These are phyloP conservation scores for Adelognathus sp. DNA, from an alignment of 2,888 invertebrate genomes.

Conservation along the genomic window DNA sequence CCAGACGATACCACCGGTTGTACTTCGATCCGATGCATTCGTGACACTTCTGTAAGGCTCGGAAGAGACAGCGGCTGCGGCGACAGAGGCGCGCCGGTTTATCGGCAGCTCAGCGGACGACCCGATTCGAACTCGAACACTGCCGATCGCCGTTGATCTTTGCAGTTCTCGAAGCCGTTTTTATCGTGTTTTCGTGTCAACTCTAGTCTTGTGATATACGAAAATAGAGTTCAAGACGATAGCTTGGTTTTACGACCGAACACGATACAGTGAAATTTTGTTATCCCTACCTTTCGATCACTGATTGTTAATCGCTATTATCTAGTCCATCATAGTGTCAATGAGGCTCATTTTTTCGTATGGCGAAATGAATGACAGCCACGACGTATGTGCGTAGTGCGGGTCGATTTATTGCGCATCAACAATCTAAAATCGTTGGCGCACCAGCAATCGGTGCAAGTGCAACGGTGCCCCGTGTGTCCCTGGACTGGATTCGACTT, in stretches of 20 bases:
- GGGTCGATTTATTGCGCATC: neutral
- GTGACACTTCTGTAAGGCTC: neutral
- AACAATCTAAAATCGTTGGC: neutral
- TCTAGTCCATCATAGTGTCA: neutral
- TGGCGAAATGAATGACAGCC: neutral
- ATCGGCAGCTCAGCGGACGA: neutral
- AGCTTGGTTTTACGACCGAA: neutral
- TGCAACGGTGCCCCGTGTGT: neutral
- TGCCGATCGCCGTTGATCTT: too few species aligned
- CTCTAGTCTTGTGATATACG: too few species aligned
- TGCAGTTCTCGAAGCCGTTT: too few species aligned
- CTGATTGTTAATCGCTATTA: neutral
- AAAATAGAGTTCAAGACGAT: neutral
- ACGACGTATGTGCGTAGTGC: neutral
- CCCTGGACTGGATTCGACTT: slow-evolving; percentile 26
- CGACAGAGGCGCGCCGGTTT: too few species aligned
- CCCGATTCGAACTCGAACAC: neutral
- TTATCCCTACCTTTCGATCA: neutral
- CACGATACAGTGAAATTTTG: neutral
- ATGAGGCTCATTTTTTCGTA: neutral
- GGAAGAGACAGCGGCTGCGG: too few species aligned
- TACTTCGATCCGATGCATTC: neutral
- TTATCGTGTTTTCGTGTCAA: too few species aligned
- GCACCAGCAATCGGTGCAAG: slow-evolving; percentile 1
- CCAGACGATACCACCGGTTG: slow-evolving; percentile 7